phyloP scores from a whole-genome alignment of 2,888 invertebrate species.

The Odontocerum albicorne region DNA sequence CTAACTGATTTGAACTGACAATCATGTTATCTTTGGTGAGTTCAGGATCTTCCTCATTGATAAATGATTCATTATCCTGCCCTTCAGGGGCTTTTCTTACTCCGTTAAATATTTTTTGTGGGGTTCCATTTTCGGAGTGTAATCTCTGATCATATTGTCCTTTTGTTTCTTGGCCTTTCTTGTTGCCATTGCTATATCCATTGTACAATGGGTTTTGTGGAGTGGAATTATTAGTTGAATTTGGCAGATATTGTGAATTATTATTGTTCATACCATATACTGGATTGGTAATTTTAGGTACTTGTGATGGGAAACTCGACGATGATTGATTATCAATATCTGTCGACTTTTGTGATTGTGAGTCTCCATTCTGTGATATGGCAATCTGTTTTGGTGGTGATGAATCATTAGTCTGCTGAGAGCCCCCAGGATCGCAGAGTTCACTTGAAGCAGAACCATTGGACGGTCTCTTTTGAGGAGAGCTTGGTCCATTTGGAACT shows the following conservation, averaged over 20 bases:
- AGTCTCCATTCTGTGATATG: slow-evolving; percentile 29
- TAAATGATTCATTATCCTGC: slow-evolving; percentile 73
- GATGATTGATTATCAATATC: slow-evolving; percentile 28
- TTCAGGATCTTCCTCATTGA: slow-evolving; percentile 62
- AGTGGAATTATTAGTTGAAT: slow-evolving; percentile 4
- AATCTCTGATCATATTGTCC: slow-evolving; percentile 5
- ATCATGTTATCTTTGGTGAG: slow-evolving; percentile 57
- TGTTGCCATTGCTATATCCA: slow-evolving; percentile 20
- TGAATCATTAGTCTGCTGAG: slow-evolving; percentile 45
- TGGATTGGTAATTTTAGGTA: slow-evolving; percentile 51
- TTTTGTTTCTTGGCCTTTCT: slow-evolving; percentile 9
- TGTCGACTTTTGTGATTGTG: slow-evolving; percentile 31
- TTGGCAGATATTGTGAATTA: slow-evolving; percentile 54
- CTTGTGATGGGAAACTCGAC: slow-evolving; percentile 38
- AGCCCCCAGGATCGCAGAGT: slow-evolving; percentile 49
- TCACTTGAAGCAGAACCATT: slow-evolving; percentile 53
- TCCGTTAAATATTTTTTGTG: slow-evolving; percentile 40
- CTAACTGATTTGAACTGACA: slow-evolving; percentile 53
- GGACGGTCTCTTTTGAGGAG: slow-evolving; percentile 50
- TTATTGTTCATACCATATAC: slow-evolving; percentile 56
- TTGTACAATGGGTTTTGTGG: slow-evolving; percentile 21
- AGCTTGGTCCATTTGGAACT: slow-evolving; percentile 44
- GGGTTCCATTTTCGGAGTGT: slow-evolving; percentile 6
- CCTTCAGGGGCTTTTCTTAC: slow-evolving; percentile 77
- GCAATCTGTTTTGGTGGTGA: slow-evolving; percentile 23